Percentiles rank a stretch among this genome's conserved stretches.
Conservation (phyloP, 2,113 vertebrate genomes). For the Orycteropus afer region DNA sequence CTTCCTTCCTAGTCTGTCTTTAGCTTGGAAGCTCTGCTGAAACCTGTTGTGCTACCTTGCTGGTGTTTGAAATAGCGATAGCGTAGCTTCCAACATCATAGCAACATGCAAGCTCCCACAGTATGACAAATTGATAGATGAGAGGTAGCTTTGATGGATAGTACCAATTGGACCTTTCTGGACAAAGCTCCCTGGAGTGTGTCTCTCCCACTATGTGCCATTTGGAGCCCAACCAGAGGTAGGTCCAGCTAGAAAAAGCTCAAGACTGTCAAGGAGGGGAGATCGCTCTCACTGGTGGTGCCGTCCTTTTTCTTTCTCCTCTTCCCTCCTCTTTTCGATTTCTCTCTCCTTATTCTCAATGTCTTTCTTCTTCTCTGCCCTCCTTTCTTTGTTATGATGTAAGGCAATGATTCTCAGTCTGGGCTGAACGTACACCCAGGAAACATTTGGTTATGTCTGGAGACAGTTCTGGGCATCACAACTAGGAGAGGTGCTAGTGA, state of each 20-base stretch:
- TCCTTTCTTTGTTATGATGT: not conserved
- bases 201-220: not conserved
- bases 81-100: too few species aligned
- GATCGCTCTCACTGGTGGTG: accelerated
- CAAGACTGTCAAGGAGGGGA: accelerated
- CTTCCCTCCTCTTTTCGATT: too few species aligned
- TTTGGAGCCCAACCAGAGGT: not conserved
- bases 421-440: not conserved
- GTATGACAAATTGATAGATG: too few species aligned
- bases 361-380: too few species aligned
- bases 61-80: too few species aligned
- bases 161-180: not conserved
- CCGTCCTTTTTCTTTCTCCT: not conserved
- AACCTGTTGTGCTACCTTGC: too few species aligned
- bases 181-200: not conserved
- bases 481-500: not conserved
- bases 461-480: not conserved
- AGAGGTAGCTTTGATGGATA: not conserved
- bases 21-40: too few species aligned
- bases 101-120: too few species aligned
- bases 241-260: too few species aligned
- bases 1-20: too few species aligned
- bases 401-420: not conserved
- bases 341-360: not conserved
- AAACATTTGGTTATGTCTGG: not conserved